Evolutionary conservation across 2,113 vertebrate species (phyloP), one percentile per base, ranked within the genome.

Genomic region (Ceuthmochares aereus): DNA sequence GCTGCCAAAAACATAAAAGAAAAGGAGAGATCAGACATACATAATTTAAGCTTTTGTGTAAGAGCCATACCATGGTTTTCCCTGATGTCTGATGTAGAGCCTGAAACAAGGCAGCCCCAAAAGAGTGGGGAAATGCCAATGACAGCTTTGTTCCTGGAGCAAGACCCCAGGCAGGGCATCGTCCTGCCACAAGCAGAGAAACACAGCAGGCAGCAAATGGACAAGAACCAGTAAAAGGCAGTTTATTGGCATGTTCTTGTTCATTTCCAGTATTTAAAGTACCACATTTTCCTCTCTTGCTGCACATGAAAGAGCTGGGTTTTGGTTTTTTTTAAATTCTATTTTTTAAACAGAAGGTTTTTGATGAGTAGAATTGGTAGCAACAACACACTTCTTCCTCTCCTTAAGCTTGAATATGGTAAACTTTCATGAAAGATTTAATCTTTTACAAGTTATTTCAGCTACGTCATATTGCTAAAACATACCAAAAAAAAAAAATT

Each of bases 261-360:
- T 85, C 67, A 20, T 93, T 96, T 95, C 94, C 80, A 95, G 80
- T 76, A 88, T 78, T 68, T 87, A 66, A 95, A 80, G 82, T 66
- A 84, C 58, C 8, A 36, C 17, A 9, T 79, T 91, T 90, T 85
- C 45, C 45, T 70, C 91, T 95, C 59, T 69, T 79, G 36, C 18
- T 88, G 30, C 10, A 29, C n/a, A 45, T 29, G 77, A n/a, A 54
- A 23, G 63, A 30, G 59, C 55, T 21, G 42, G 12, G 8, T 13
- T 47, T 14, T 40, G 21, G 43, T 22, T 51, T 32, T 47, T 26
- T 62, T 49, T 13, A 15, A 56, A 20, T 12, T 11, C 3, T 42
- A 25, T 10, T 23, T 67, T 63, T 74, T 30, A 74, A 81, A 25
- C 20, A 30, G 13, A 18, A 18, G 8, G 2, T 60, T 78, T 87